phyloP scores from a whole-genome alignment of 2,888 invertebrate genomes.

The Ernsta delagoae region DNA sequence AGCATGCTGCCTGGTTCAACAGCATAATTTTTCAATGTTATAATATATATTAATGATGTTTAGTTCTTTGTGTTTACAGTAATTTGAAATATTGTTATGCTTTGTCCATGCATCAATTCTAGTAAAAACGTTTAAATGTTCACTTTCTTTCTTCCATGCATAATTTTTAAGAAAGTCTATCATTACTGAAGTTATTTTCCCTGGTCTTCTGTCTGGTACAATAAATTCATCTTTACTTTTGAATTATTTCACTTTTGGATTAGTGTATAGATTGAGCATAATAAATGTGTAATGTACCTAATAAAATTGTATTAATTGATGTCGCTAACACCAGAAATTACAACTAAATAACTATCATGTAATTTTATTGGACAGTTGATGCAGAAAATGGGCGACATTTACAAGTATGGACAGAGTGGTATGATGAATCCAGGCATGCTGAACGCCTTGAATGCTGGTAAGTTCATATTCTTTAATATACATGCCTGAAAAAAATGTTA shows the following conservation, averaged over 20 bases:
- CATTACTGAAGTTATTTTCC: no score
- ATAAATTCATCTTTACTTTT: no score
- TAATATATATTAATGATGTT: slow-evolving; percentile 5
- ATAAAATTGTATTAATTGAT: neutral
- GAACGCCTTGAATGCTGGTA: slow-evolving; percentile 74
- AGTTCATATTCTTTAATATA: slow-evolving; percentile 39
- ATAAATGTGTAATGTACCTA: neutral
- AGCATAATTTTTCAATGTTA: slow-evolving; percentile 10
- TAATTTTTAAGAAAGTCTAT: no score
- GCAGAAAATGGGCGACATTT: slow-evolving; percentile 77
- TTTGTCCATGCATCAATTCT: neutral
- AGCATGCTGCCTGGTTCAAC: slow-evolving; percentile 34
- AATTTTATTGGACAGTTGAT: slow-evolving; percentile 60
- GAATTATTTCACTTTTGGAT: neutral
- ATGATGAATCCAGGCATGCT: slow-evolving; percentile 76
- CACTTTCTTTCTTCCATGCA: no score
- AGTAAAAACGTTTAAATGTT: neutral
- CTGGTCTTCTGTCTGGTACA: no score
- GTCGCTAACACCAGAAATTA: neutral
- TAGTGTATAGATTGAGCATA: neutral
- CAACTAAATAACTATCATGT: neutral
- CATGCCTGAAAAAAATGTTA: no score
- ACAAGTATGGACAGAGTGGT: slow-evolving; percentile 70
- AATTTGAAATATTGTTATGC: neutral
- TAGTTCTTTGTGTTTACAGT: neutral